Conservation (phyloP, 2,113 vertebrate genomes). For the Myotis davidii region DNA sequence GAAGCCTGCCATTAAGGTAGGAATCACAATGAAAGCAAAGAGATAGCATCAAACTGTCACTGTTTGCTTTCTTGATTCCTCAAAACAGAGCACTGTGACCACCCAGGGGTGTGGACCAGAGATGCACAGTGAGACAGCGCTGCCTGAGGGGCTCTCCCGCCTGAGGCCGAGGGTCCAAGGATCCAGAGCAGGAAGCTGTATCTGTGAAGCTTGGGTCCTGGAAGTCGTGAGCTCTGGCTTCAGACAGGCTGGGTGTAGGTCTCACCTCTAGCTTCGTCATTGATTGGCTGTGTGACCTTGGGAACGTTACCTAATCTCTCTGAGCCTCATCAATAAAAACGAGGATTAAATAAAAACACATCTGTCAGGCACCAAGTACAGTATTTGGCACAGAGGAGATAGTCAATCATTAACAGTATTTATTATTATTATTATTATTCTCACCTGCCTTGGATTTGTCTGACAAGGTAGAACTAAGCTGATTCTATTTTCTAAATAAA, state of each 20-base stretch:
- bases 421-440: neutral
- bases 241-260: neutral
- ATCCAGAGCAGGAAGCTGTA: neutral
- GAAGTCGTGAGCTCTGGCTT: neutral
- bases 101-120: neutral
- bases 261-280: neutral
- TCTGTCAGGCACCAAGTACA: neutral
- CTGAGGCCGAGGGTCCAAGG: neutral
- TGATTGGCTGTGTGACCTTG: neutral
- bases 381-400: neutral
- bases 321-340: neutral
- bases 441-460: neutral
- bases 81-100: neutral
- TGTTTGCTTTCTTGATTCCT: neutral
- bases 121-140: neutral
- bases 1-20: neutral
- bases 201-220: neutral
- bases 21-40: neutral
- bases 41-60: neutral
- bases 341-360: neutral
- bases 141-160: neutral
- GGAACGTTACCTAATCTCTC: neutral
- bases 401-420: neutral
- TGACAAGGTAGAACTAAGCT: neutral
- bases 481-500: slow-evolving; percentile 55